Evolutionary conservation across 2,888 invertebrate genomes (phyloP).

Genomic region (Scaptomyza reducta): DNA sequence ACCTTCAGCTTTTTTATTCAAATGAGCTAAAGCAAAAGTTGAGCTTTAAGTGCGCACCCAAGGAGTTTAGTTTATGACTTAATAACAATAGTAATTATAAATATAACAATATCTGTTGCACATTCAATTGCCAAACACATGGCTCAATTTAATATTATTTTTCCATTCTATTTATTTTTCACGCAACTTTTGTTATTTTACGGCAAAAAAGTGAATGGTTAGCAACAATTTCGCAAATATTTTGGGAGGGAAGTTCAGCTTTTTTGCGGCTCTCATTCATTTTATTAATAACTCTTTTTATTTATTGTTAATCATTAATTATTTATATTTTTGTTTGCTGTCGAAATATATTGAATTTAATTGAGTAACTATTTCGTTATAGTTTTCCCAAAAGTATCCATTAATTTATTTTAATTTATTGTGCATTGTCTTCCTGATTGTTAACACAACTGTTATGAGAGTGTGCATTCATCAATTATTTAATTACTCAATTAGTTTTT

Average conservation of each 20-base stretch:
- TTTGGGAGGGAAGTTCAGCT: conserved; percentile 22
- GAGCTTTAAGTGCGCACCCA: conserved; percentile 6
- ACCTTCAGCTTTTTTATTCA: conserved; percentile 34
- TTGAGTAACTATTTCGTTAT: conserved; percentile 5
- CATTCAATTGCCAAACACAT: conserved; percentile 40
- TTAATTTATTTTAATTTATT: neutral
- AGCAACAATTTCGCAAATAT: conserved; percentile 36
- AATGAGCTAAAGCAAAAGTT: conserved; percentile 15
- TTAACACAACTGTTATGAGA: conserved; percentile 5
- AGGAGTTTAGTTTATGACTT: conserved; percentile 23
- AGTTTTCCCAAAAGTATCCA: neutral
- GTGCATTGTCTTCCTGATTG: conserved; percentile 14
- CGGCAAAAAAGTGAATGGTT: conserved; percentile 62
- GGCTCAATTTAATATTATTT: conserved; percentile 20
- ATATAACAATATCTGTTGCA: conserved; percentile 24
- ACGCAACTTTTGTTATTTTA: conserved; percentile 65
- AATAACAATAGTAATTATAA: conserved; percentile 19
- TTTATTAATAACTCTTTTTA: conserved; percentile 5
- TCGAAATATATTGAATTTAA: neutral
- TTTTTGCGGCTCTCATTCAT: conserved; percentile 18
- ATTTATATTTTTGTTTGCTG: neutral
- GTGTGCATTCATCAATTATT: conserved; percentile 1
- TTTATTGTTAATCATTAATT: conserved; percentile 1
- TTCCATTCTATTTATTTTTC: conserved; percentile 74
- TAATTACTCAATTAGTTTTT: conserved; percentile 1